A percentile compares a stretch with the other conserved stretches of the same genome.
These are phyloP conservation scores for Hydrophis major DNA, from an alignment of 2,797 vertebrate species.

Conservation along the genomic window DNA sequence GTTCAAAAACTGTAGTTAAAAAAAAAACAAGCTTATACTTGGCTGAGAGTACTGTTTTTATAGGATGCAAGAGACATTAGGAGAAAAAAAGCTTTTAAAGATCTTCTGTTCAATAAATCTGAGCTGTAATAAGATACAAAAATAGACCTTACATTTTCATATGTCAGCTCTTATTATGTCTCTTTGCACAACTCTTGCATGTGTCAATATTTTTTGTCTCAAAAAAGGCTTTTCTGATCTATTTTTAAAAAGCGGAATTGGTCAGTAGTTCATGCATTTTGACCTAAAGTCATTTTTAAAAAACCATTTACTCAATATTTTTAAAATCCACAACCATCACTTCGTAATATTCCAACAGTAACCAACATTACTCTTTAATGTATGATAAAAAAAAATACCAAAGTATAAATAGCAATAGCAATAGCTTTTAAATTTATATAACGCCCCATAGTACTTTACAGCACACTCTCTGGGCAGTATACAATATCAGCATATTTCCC, in stretches of 20 bases:
- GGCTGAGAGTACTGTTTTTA: slow-evolving; percentile 8
- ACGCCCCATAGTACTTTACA: not conserved
- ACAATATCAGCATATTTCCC: not conserved
- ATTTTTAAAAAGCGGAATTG: slow-evolving; percentile 38
- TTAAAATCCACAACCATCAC: slow-evolving; percentile 15
- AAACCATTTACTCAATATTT: slow-evolving; percentile 11
- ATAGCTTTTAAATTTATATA: not conserved
- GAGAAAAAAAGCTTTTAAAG: slow-evolving; percentile 24
- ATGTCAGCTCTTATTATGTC: slow-evolving; percentile 24
- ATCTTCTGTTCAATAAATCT: slow-evolving; percentile 30
- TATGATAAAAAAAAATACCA: slow-evolving; percentile 35
- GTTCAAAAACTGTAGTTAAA: not conserved
- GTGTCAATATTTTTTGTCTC: slow-evolving; percentile 32
- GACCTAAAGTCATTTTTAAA: slow-evolving; percentile 39
- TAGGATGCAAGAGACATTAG: accelerated
- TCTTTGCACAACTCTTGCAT: slow-evolving; percentile 22
- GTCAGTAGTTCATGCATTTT: slow-evolving; percentile 30
- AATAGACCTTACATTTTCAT: slow-evolving; percentile 26
- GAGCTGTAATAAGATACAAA: slow-evolving; percentile 24
- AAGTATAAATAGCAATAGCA: slow-evolving; percentile 19
- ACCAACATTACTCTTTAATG: slow-evolving; percentile 33
- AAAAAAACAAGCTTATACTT: slow-evolving; percentile 14
- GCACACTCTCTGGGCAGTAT: not conserved
- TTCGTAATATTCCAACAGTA: slow-evolving; percentile 29
- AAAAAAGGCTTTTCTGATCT: slow-evolving; percentile 30